Base-by-base conservation (phyloP, 2,888 invertebrate genomes). In the Empis livida region DNA sequence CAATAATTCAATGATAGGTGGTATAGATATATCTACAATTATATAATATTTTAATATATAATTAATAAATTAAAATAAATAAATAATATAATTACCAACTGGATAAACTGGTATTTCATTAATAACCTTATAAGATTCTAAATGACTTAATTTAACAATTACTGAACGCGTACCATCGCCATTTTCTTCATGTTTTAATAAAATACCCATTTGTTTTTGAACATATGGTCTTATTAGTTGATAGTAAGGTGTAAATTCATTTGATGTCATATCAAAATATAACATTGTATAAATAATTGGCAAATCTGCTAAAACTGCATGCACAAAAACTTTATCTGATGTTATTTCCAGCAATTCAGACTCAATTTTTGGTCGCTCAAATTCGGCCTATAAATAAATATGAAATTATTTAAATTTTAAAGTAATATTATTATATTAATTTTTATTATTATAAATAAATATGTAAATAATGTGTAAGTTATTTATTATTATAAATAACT, bases 131-230 rank as follows among this genome's bases (percentile, higher is more conserved):
- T 48, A 50, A 2, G 40, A 16, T 15, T 35, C 23, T 8, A 23
- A 4, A n/a, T 32, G 32, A 1, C 23, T 6, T 17, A 42, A 5
- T 42, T 46, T 51, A 3, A 42, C 32, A 27, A 32, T 41, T 30
- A 51, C 42, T 13, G 13, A 45, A 39, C 46, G 46, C 4, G 20
- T 35, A 14, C 35, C 31, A 17, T 43, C 11, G 27, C 15, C n/a
- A 20, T 27, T 38, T 45, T 43, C n/a, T 14, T 23, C 14, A 9
- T 47, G 5, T 13, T 45, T 38, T 9, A 51, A 42, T 30, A 51
- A 40, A 16, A 49, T 42, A 40, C 51, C 51, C 30, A 51, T 48
- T 10, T 30, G 16, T 10, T 46, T 44, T 5, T 42, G 31, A 10
- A 48, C 3, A 17, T 49, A n/a, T 3, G 45, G 45, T 13, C 20